Evolutionary conservation across 2,797 vertebrate genomes (phyloP).

Genomic region (Saxicola maurus): DNA sequence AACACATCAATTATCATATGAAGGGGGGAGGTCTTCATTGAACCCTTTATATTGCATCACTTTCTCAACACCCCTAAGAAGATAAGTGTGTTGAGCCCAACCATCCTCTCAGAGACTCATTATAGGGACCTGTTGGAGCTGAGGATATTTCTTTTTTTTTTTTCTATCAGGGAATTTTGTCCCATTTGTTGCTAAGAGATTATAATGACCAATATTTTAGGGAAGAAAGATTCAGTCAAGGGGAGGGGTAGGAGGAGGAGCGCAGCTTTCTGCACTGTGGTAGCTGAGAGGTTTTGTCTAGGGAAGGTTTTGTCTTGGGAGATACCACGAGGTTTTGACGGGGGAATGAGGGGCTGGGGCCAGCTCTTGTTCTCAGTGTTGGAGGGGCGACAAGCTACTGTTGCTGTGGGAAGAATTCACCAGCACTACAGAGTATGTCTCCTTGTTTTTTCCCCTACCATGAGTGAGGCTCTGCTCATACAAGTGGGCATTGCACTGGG

Average conservation of each 20-base stretch:
- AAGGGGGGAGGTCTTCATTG: not conserved
- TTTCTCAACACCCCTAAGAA: not conserved
- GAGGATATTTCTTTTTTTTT: not conserved
- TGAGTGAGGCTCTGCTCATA: no score
- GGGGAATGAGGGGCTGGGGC: no score
- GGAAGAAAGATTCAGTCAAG: no score
- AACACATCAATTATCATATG: not conserved
- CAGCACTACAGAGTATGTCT: fast-evolving
- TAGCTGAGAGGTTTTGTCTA: not conserved
- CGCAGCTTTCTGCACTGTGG: not conserved
- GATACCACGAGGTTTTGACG: not conserved
- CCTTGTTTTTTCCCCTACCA: not conserved
- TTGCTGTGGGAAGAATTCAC: fast-evolving
- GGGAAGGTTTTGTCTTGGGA: not conserved
- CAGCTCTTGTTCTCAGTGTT: not conserved
- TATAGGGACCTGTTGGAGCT: not conserved
- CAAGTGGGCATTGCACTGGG: no score
- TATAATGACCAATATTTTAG: fast-evolving
- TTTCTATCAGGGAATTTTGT: no score
- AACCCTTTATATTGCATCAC: not conserved
- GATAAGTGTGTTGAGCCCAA: not conserved
- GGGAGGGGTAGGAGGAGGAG: no score
- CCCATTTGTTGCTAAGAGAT: not conserved
- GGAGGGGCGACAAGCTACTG: not conserved
- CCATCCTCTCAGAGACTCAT: no score